Conservation (phyloP, 2,797 vertebrate species). For the Ctenosaura bakeri region DNA sequence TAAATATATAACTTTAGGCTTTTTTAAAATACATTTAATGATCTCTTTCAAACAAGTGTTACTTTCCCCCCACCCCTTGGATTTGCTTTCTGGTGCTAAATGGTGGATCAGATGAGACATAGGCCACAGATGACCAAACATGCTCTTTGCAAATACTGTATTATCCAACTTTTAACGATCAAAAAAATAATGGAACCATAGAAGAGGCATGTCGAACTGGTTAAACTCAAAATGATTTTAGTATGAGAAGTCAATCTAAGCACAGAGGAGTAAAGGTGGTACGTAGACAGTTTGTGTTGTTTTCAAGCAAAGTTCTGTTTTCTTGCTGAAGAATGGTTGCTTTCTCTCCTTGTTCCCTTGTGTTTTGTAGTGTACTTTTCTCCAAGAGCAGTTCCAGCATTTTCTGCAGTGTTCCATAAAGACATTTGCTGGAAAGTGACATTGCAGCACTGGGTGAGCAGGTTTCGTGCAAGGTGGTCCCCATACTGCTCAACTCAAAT, state of each 20-base stretch:
- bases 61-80: conserved; percentile 81
- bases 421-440: conserved; percentile 62
- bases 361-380: conserved; percentile 62
- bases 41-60: conserved; percentile 90
- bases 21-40: conserved; percentile 99
- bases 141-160: conserved; percentile 87
- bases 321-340: conserved; percentile 58
- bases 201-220: conserved; percentile 84
- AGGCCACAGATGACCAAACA: conserved; percentile 85
- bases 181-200: conserved; percentile 88
- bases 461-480: conserved; percentile 64
- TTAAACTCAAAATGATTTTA: conserved; percentile 93
- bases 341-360: conserved; percentile 68
- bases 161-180: conserved; percentile 88
- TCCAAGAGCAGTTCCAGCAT: conserved; percentile 70
- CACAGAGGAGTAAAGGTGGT: conserved; percentile 86
- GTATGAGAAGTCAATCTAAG: conserved; percentile 86
- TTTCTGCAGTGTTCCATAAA: conserved; percentile 66
- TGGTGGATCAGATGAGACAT: conserved; percentile 82
- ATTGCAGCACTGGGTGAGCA: conserved; percentile 74
- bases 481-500: conserved; percentile 66
- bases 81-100: conserved; percentile 84
- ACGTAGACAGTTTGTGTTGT: conserved; percentile 71
- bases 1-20: conserved; percentile 99
- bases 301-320: conserved; percentile 55